These are phyloP conservation scores for Microtus ochrogaster DNA, from an alignment of 2,113 vertebrate species.

Conservation along the genomic window DNA sequence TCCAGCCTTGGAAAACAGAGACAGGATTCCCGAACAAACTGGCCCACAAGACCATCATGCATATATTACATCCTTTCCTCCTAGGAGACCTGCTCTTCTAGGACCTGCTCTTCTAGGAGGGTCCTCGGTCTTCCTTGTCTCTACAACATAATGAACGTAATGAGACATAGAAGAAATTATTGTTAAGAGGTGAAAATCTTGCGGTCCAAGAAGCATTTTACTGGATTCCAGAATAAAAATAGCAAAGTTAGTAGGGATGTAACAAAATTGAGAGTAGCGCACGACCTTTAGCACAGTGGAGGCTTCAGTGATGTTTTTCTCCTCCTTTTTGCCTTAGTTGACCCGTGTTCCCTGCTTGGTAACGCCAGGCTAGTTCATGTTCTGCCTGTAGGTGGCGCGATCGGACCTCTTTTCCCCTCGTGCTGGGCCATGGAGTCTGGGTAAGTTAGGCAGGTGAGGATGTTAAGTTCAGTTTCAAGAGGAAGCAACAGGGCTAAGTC, in stretches of 20 bases:
- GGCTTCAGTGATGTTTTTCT: not conserved
- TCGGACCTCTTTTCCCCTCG: not conserved
- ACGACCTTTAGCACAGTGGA: not conserved
- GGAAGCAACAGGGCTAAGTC: not conserved
- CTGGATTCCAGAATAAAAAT: not conserved
- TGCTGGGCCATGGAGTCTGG: not conserved
- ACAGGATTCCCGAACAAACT: not conserved
- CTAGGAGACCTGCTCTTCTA: not conserved
- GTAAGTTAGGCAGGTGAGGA: not conserved
- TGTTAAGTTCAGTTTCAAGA: slow-evolving; percentile 3
- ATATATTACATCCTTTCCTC: not conserved
- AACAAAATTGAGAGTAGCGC: not conserved
- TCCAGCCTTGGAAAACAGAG: not conserved
- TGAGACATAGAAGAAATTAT: not conserved
- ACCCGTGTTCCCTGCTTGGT: not conserved
- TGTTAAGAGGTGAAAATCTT: slow-evolving; percentile 9
- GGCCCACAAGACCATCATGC: not conserved
- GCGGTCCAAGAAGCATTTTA: not conserved
- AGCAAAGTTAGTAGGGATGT: not conserved
- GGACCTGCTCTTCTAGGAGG: not conserved
- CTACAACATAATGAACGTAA: not conserved
- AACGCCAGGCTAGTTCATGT: not conserved
- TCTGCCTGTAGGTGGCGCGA: not conserved
- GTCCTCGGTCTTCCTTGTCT: not conserved
- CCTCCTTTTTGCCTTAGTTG: not conserved